Evolutionary conservation across 2,888 invertebrate genomes (phyloP).

Genomic region (Ditylenchus weischeri): DNA sequence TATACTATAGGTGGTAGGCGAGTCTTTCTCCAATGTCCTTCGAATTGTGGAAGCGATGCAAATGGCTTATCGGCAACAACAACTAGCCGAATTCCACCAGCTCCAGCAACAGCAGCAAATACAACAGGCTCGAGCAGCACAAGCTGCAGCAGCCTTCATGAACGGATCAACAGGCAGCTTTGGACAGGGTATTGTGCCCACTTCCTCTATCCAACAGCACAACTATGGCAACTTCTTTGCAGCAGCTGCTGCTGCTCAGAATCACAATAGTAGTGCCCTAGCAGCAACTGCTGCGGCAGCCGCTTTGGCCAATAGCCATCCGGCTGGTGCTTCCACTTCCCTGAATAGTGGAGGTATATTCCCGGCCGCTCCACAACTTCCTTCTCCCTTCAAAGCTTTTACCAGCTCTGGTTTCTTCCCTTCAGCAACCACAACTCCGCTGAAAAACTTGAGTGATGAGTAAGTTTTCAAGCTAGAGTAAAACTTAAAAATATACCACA

Average conservation of each 20-base stretch:
- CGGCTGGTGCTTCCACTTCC: neutral
- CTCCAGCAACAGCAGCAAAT: conserved; percentile 11
- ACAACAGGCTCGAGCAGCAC: neutral
- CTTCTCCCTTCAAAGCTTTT: conserved; percentile 5
- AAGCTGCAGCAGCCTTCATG: conserved; percentile 7
- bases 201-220: conserved; percentile 1
- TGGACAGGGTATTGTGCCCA: neutral
- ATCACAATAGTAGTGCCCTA: neutral
- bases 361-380: conserved; percentile 4
- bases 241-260: conserved; percentile 1
- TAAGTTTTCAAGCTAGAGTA: no score
- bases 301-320: neutral
- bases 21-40: conserved; percentile 14
- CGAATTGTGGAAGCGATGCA: conserved; percentile 12
- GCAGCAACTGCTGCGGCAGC: conserved; percentile 5
- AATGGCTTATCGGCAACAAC: conserved; percentile 15
- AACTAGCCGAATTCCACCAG: neutral
- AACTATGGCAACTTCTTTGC: neutral
- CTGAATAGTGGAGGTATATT: conserved; percentile 16
- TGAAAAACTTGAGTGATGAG: no score
- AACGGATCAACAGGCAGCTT: neutral
- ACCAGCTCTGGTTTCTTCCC: neutral
- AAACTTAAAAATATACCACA: no score
- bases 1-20: conserved; percentile 10
- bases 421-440: conserved; percentile 4